These are phyloP conservation scores for Acholoe squamosa DNA, from an alignment of 2,888 invertebrate species.

Conservation along the genomic window DNA sequence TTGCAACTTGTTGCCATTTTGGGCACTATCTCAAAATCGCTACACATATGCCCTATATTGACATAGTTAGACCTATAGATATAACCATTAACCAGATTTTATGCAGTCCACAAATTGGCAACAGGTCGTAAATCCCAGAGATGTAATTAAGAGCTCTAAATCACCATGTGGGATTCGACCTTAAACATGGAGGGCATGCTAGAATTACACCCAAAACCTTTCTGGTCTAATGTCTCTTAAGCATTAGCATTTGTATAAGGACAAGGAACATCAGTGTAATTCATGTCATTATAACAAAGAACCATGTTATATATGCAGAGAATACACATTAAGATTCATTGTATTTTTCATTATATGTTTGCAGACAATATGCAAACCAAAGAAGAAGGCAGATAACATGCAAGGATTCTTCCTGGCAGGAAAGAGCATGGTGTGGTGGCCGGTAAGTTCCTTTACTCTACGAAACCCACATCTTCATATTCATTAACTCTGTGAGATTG, in stretches of 20 bases:
- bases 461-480: no score
- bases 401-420: conserved; percentile 67
- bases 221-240: background rate
- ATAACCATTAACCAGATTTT: no score
- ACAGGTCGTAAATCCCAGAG: background rate
- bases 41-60: no score
- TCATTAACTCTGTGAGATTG: no score
- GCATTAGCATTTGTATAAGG: background rate
- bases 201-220: no score
- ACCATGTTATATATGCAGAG: background rate
- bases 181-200: no score
- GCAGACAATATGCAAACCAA: conserved; percentile 66
- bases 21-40: no score
- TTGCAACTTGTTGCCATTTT: no score
- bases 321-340: background rate
- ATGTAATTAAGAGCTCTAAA: background rate
- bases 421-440: conserved; percentile 68
- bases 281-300: background rate
- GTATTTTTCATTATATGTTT: background rate
- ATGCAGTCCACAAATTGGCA: no score
- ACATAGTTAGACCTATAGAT: no score
- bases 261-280: background rate
- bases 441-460: conserved; percentile 65
- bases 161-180: no score
- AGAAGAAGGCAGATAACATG: conserved; percentile 50